Evolutionary conservation across 2,888 invertebrate genomes (phyloP).

Genomic region (Orchesellides sinensis): DNA sequence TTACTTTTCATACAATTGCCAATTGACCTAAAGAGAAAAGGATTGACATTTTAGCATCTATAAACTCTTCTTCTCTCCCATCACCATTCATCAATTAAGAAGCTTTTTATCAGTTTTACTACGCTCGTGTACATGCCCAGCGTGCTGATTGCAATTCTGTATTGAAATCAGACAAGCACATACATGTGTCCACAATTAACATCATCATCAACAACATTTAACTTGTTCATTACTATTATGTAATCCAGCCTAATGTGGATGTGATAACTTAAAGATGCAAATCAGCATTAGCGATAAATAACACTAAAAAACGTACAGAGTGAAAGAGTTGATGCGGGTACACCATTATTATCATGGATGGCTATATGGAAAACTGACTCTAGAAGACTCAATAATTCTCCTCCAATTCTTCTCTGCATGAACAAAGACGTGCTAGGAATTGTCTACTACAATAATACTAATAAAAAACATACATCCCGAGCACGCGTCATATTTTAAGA

Average conservation of each 20-base stretch:
- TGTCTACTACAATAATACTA: constrained; percentile 4
- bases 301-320: too few relatives aligned
- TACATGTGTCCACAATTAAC: constrained; percentile 41
- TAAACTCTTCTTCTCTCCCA: neutral
- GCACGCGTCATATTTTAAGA: constrained; percentile 6
- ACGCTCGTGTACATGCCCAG: too few relatives aligned
- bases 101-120: constrained; percentile 40
- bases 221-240: constrained; percentile 18
- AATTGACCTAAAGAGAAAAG: constrained; percentile 57
- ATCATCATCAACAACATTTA: constrained; percentile 19
- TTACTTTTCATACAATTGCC: constrained; percentile 35
- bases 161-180: neutral
- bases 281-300: too few relatives aligned
- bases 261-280: too few relatives aligned
- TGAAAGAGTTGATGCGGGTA: too few relatives aligned
- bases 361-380: neutral
- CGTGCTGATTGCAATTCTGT: too few relatives aligned
- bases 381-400: constrained; percentile 39
- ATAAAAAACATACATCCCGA: neutral
- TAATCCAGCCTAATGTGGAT: too few relatives aligned
- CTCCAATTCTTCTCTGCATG: constrained; percentile 53
- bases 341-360: neutral
- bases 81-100: constrained; percentile 49
- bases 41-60: constrained; percentile 36
- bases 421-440: constrained; percentile 44